Evolutionary conservation across 1,140 invertebrate species (phyloP).

Genomic region (Achatina immaculata): DNA sequence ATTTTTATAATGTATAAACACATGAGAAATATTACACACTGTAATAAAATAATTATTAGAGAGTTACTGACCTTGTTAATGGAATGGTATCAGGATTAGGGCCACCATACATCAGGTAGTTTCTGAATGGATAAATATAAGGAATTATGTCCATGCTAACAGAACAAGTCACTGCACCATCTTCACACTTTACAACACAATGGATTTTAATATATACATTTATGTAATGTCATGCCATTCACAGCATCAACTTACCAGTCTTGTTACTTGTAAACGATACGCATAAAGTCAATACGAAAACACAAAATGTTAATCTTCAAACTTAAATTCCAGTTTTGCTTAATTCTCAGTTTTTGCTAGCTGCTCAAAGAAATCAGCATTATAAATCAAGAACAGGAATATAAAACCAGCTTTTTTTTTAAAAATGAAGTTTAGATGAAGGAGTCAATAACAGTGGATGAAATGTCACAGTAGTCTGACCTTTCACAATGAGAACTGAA

Average conservation of each 20-base stretch:
- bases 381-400: too few species aligned
- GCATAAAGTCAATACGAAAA: background rate
- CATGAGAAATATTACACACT: background rate
- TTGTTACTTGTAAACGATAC: background rate
- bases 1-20: background rate
- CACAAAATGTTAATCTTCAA: background rate
- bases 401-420: too few species aligned
- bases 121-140: background rate
- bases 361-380: too few species aligned
- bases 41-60: background rate
- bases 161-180: background rate
- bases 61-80: conserved; percentile 15
- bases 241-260: background rate
- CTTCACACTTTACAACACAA: background rate
- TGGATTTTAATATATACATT: background rate
- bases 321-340: too few species aligned
- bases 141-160: too few species aligned
- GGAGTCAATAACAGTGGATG: too few species aligned
- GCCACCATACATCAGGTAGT: conserved; percentile 28
- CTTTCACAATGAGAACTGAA: too few species aligned
- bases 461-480: too few species aligned
- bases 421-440: too few species aligned
- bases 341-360: too few species aligned
- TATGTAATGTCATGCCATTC: background rate
- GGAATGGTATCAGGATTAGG: conserved; percentile 14